A percentile compares a stretch with the other conserved stretches of the same genome.
Conservation (phyloP, 1,140 invertebrate species). For the Leptinotarsa lineolata region DNA sequence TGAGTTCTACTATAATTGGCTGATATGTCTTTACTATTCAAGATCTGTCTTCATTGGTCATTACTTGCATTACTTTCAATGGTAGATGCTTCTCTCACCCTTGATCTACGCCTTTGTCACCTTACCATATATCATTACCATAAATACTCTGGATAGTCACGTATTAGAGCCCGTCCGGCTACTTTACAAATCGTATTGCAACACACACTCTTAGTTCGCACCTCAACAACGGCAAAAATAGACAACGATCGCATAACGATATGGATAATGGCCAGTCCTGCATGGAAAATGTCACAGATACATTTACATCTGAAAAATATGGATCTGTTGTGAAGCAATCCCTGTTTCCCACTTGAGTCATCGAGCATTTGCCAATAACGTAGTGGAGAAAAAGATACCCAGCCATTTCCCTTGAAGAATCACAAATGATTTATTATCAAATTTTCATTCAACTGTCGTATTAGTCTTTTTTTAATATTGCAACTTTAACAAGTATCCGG, state of each 20-base stretch:
- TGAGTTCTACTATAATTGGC: too few species aligned
- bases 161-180: conserved; percentile 21
- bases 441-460: too few species aligned
- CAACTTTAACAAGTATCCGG: too few species aligned
- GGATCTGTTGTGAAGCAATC: neutral
- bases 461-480: too few species aligned
- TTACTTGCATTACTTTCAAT: too few species aligned
- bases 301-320: conserved; percentile 8
- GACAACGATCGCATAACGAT: conserved; percentile 15
- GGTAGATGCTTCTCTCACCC: neutral
- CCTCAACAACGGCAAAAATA: conserved; percentile 12
- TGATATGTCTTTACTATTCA: too few species aligned
- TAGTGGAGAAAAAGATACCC: neutral
- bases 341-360: neutral
- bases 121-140: conserved; percentile 17
- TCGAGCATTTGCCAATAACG: neutral
- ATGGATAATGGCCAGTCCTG: conserved; percentile 13
- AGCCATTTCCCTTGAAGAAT: too few species aligned
- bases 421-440: too few species aligned
- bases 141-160: conserved; percentile 21
- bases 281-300: conserved; percentile 5
- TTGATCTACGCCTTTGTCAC: conserved; percentile 9
- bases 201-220: conserved; percentile 19
- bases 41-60: too few species aligned
- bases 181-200: conserved; percentile 23